Evolutionary conservation across 2,113 vertebrate genomes (phyloP).

Genomic region (Ceyx melanurus): DNA sequence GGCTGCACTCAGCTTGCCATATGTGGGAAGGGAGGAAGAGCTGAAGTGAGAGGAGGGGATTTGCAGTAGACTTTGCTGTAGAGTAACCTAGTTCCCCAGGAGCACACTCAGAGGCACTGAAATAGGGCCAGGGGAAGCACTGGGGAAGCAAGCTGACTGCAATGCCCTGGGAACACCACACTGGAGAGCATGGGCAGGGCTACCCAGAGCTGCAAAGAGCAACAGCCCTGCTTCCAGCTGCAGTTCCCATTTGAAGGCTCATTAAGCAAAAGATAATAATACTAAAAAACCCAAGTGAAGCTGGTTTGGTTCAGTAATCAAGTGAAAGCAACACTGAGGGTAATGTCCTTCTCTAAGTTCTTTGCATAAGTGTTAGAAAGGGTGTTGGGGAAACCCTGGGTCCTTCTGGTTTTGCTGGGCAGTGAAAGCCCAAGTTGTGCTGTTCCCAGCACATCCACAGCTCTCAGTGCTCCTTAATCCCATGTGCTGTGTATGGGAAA

Average conservation of each 20-base stretch:
- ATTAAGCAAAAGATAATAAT: background rate
- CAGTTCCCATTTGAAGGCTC: background rate
- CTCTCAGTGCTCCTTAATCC: background rate
- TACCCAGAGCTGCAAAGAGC: background rate
- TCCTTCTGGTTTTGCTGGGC: background rate
- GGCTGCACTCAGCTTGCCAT: background rate
- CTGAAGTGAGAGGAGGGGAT: background rate
- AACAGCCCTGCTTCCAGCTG: background rate
- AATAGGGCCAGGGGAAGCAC: slow-evolving; percentile 47
- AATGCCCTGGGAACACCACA: background rate
- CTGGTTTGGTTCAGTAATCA: background rate
- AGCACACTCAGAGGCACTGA: slow-evolving; percentile 28
- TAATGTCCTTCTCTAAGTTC: background rate
- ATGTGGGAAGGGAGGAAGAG: background rate
- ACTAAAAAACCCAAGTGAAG: background rate
- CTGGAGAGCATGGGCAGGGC: background rate
- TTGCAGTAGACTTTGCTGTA: background rate
- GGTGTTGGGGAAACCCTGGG: background rate
- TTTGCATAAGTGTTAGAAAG: background rate
- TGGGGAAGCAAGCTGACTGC: slow-evolving; percentile 25
- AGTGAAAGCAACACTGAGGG: background rate
- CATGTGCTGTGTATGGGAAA: background rate
- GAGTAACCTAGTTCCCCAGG: slow-evolving; percentile 22
- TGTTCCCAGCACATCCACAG: background rate
- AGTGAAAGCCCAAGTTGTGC: background rate